phyloP scores from a whole-genome alignment of 2,888 invertebrate genomes.

The Tetranychus piercei region DNA sequence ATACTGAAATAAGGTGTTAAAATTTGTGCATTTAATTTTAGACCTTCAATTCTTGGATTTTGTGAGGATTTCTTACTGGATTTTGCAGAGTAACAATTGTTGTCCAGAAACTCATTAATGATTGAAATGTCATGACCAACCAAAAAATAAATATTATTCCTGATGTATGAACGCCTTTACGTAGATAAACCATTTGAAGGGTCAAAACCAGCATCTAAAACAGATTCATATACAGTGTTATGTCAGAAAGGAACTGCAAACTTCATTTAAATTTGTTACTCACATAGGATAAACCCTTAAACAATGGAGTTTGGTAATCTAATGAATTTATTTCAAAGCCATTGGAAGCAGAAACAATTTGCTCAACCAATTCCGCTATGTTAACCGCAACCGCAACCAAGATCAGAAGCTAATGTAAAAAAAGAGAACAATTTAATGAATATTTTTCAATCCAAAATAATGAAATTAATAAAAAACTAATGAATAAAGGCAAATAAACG shows the following conservation, averaged over 20 bases:
- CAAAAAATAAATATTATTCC: slow-evolving; percentile 80
- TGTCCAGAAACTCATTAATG: not conserved
- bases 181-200: slow-evolving; percentile 57
- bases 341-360: not conserved
- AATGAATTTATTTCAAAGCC: not conserved
- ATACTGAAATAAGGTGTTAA: not conserved
- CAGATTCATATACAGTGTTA: not conserved
- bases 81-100: not conserved
- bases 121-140: slow-evolving; percentile 31
- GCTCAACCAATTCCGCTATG: not conserved
- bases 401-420: no score
- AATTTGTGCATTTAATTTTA: not conserved
- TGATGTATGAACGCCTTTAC: slow-evolving; percentile 67
- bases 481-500: no score
- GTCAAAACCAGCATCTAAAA: slow-evolving; percentile 40
- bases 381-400: not conserved
- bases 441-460: no score
- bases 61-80: not conserved
- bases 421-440: no score
- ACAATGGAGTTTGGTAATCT: not conserved
- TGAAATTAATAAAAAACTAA: no score
- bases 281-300: not conserved
- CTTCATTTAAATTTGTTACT: not conserved
- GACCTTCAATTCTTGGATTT: no score
- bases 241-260: not conserved